Conservation (phyloP, 2,888 invertebrate genomes). For the Erynnis tages region DNA sequence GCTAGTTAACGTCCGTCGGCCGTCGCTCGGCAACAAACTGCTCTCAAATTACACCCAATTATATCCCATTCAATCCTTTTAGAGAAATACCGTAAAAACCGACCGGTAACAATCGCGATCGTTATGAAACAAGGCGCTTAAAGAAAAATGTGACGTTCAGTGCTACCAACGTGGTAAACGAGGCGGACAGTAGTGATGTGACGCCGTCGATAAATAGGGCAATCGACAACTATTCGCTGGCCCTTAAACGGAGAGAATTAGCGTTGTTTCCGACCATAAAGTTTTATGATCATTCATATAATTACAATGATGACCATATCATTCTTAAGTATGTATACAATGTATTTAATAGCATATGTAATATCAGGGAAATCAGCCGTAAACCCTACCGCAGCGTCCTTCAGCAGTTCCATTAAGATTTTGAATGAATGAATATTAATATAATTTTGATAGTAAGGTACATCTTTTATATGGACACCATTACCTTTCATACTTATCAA, state of each 20-base stretch:
- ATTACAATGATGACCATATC: constrained; percentile 29
- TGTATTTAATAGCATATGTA: constrained; percentile 20
- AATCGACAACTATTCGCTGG: constrained; percentile 15
- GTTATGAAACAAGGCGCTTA: constrained; percentile 75
- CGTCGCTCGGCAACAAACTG: constrained; percentile 68
- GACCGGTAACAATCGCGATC: constrained; percentile 68
- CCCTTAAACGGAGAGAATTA: constrained; percentile 15
- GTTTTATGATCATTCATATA: constrained; percentile 31
- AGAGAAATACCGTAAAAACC: constrained; percentile 59
- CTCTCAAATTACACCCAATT: constrained; percentile 80
- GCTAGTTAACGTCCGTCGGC: constrained; percentile 63
- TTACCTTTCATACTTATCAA: too few relatives aligned
- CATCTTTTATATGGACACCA: too few relatives aligned
- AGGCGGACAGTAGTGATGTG: constrained; percentile 53
- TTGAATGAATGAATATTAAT: neutral
- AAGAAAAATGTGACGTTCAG: constrained; percentile 68
- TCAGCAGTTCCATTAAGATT: constrained; percentile 5
- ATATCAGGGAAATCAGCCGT: constrained; percentile 15
- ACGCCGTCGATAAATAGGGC: constrained; percentile 44
- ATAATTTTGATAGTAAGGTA: constrained; percentile 35
- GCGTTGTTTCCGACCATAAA: constrained; percentile 32
- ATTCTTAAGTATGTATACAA: constrained; percentile 26
- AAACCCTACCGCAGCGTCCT: neutral
- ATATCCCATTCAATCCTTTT: constrained; percentile 78
- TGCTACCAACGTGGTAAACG: constrained; percentile 68